phyloP scores from a whole-genome alignment of 2,113 vertebrate genomes.

The Bufo bufo region DNA sequence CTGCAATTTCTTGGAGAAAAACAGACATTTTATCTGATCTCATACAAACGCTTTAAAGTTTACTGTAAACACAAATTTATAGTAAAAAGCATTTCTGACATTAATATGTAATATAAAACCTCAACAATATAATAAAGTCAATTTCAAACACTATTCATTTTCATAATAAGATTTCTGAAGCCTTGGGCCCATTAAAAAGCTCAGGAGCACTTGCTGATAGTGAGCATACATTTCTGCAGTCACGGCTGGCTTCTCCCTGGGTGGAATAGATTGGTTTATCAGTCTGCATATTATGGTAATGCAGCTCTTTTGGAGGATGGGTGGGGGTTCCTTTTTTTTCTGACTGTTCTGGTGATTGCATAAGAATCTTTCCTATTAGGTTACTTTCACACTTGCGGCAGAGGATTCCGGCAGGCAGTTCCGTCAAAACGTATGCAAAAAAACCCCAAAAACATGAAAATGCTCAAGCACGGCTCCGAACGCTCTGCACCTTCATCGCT shows the following conservation, averaged over 20 bases:
- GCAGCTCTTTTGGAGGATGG: background rate
- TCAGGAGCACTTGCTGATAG: background rate
- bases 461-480: no score
- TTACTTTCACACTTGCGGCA: no score
- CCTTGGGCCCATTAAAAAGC: slow-evolving; percentile 18
- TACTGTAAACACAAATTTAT: background rate
- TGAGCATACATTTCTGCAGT: background rate
- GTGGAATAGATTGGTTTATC: slow-evolving; percentile 32
- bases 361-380: background rate
- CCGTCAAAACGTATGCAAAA: no score
- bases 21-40: background rate
- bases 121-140: background rate
- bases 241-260: slow-evolving; percentile 24
- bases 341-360: background rate
- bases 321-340: background rate
- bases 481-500: no score
- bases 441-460: no score
- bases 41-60: background rate
- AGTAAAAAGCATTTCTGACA: background rate
- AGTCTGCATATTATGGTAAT: slow-evolving; percentile 22
- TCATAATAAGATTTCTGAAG: background rate
- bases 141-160: slow-evolving; percentile 1
- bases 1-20: background rate
- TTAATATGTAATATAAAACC: background rate
- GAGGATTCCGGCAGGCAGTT: no score